Percentiles rank a stretch among this genome's conserved stretches.
phyloP scores from a whole-genome alignment of 2,113 vertebrate species.

The Balaeniceps rex region DNA sequence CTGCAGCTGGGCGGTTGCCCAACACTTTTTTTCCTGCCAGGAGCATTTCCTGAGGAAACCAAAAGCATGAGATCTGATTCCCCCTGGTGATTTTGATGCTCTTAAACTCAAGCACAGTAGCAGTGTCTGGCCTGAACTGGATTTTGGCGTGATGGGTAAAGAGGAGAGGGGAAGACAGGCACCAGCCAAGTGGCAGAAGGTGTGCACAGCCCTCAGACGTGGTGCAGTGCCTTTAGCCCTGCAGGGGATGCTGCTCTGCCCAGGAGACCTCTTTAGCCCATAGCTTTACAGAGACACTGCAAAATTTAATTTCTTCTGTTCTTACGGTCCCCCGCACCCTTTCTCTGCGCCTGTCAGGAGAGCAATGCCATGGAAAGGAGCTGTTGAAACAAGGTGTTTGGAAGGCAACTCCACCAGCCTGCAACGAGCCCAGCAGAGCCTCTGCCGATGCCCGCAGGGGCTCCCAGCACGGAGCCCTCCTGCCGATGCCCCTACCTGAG shows the following conservation, averaged over 20 bases:
- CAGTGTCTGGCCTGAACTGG: neutral
- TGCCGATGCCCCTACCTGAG: constrained; percentile 74
- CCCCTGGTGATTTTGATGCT: neutral
- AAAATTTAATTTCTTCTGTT: neutral
- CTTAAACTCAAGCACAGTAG: neutral
- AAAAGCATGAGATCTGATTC: neutral
- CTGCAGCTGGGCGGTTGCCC: neutral
- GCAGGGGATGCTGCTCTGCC: neutral
- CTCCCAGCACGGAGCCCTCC: fast-evolving
- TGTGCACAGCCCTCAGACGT: neutral
- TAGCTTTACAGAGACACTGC: neutral
- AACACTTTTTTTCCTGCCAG: fast-evolving
- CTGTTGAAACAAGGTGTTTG: neutral
- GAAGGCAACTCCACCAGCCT: neutral
- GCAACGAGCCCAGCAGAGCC: neutral
- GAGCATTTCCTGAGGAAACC: neutral
- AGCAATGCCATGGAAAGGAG: fast-evolving
- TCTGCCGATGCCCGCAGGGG: fast-evolving
- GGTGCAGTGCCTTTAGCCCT: neutral
- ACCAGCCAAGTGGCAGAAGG: neutral
- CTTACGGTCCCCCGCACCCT: fast-evolving
- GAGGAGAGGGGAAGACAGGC: neutral
- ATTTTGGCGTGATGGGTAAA: neutral
- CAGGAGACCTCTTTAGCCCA: neutral
- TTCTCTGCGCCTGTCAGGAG: neutral